Base-by-base conservation (phyloP, 2,888 invertebrate species). In the Agrotis segetum region DNA sequence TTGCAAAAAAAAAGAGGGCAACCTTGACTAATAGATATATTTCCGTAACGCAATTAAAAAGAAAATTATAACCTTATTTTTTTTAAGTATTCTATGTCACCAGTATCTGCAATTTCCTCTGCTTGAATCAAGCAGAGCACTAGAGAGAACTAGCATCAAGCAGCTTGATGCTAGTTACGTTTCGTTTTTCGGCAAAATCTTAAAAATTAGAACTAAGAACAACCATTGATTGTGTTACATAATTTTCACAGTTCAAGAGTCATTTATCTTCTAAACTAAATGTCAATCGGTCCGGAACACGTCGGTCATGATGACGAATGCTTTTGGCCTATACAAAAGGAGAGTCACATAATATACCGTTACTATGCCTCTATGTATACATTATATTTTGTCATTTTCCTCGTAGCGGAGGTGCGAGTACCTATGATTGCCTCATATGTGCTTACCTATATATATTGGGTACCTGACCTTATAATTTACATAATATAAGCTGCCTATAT, bases 241-340 rank as follows among this genome's bases (percentile, higher is more conserved):
- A 49, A 50, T 34, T 61, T 21, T 13, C n/a, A 49, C 56, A 40
- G 13, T 74, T 58, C 67, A 49, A n/a, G 46, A 46, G 21, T 67
- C n/a, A 49, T 55, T 53, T 66, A 49, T 66, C 56, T 61, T 47
- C 24, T 17, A 9, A 61, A 52, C 56, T 29, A 49, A 62, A 47
- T 56, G 47, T 11, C 69, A 56, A 56, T 46, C 13, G 40, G 34
- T 14, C 29, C 47, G 49, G 47, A 77, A 29, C 34, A 58, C 69
- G 52, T 52, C 29, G 14, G 47, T 34, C 52, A 59, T 52, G 58
- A 62, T 77, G 58, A 78, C 52, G 17, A 70, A 74, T 77, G 34
- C 13, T 47, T n/a, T 47, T 34, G 60, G 29, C n/a, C 19, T 49
- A 69, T 9, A 44, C 19, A 62, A 62, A 70, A 70, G 58, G 5